These are phyloP conservation scores for Drosophila birchii DNA, from an alignment of 2,888 invertebrate species.

Conservation along the genomic window DNA sequence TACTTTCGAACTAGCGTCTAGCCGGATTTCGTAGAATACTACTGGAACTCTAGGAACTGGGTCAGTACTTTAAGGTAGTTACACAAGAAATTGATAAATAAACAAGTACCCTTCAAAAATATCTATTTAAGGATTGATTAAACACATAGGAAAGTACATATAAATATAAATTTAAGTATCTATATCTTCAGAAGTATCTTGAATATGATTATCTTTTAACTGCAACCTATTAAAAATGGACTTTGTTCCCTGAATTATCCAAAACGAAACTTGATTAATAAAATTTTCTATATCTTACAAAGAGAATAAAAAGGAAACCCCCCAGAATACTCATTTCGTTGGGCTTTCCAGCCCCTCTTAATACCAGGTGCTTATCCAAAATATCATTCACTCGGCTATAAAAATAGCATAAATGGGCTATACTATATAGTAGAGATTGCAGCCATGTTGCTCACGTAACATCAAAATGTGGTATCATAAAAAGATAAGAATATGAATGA, in stretches of 20 bases:
- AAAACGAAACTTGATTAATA: neutral
- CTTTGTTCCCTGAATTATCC: neutral
- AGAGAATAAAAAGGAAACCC: neutral
- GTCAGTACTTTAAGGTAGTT: neutral
- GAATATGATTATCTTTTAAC: too few species aligned
- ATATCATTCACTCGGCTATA: constrained; percentile 20
- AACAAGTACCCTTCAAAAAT: neutral
- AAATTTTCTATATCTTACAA: neutral
- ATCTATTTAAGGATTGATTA: neutral
- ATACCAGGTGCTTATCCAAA: constrained; percentile 18
- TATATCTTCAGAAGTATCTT: too few species aligned
- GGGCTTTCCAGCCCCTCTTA: neutral
- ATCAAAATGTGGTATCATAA: constrained; percentile 15
- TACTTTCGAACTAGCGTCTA: constrained; percentile 19
- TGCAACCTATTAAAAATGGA: neutral
- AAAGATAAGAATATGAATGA: constrained; percentile 31
- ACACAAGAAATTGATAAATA: neutral
- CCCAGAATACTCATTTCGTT: constrained; percentile 3
- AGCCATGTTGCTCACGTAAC: constrained; percentile 6
- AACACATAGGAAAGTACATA: too few species aligned
- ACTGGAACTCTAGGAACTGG: neutral
- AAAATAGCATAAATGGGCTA: constrained; percentile 27
- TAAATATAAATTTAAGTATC: too few species aligned
- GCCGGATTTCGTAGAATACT: constrained; percentile 21
- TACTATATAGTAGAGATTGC: constrained; percentile 20